Evolutionary conservation across 2,888 invertebrate species (phyloP).

Genomic region (Scaptomyza polygonia): DNA sequence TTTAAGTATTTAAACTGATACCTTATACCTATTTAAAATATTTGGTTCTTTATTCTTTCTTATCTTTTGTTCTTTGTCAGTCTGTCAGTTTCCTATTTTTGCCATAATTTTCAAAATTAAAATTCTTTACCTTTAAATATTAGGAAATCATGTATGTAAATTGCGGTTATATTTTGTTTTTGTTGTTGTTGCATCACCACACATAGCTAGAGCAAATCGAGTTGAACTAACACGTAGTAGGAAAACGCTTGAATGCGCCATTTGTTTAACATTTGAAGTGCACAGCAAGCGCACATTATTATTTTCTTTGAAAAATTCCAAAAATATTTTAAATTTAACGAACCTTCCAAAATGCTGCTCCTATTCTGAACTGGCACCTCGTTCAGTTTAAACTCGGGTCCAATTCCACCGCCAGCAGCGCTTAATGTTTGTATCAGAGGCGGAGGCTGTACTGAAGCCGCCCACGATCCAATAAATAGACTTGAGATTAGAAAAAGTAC

Average conservation of each 20-base stretch:
- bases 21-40: too few relatives aligned
- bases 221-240: conserved; percentile 50
- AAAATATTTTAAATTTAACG: conserved; percentile 2
- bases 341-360: conserved; percentile 61
- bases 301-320: background rate
- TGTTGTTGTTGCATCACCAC: conserved; percentile 36
- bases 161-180: background rate
- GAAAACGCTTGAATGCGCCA: conserved; percentile 28
- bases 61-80: too few relatives aligned
- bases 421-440: conserved; percentile 69
- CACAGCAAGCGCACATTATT: background rate
- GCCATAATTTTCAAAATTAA: too few relatives aligned
- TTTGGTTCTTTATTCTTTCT: too few relatives aligned
- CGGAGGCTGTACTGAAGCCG: conserved; percentile 69
- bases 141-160: too few relatives aligned
- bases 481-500: conserved; percentile 23
- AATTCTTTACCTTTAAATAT: too few relatives aligned
- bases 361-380: conserved; percentile 8
- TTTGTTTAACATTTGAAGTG: conserved; percentile 24
- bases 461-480: conserved; percentile 33
- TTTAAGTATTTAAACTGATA: too few relatives aligned
- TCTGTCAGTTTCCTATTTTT: too few relatives aligned
- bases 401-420: conserved; percentile 67
- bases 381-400: conserved; percentile 64
- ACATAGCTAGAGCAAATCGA: conserved; percentile 20